These are phyloP conservation scores for Nannobrachium achirus DNA, from an alignment of 2,113 vertebrate genomes.

Conservation along the genomic window DNA sequence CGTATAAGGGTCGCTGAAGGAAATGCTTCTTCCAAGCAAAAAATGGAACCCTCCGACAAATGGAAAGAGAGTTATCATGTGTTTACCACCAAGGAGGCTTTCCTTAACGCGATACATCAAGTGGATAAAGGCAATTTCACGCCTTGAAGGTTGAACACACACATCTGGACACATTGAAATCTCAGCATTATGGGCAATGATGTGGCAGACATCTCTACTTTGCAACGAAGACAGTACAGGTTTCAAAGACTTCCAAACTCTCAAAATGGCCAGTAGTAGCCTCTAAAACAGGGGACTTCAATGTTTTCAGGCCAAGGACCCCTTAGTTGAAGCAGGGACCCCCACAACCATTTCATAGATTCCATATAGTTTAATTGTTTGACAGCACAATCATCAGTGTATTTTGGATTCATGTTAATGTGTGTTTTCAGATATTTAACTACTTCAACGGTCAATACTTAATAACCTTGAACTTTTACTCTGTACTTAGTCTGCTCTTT, in stretches of 20 bases:
- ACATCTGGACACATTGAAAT: constrained; percentile 26
- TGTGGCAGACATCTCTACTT: constrained; percentile 61
- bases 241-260: constrained; percentile 69
- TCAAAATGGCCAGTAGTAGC: constrained; percentile 65
- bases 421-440: too few species aligned
- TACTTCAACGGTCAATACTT: too few species aligned
- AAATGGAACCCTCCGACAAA: too few species aligned
- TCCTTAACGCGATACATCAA: neutral
- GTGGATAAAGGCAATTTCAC: neutral
- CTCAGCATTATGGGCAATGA: constrained; percentile 67
- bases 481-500: too few species aligned
- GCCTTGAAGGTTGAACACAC: constrained; percentile 13
- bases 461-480: too few species aligned
- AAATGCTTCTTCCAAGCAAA: neutral
- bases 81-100: neutral
- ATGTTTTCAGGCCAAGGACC: too few species aligned
- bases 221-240: constrained; percentile 67
- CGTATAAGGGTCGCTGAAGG: neutral
- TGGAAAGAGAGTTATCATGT: too few species aligned
- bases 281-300: neutral
- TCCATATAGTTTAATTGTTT: too few species aligned
- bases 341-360: too few species aligned
- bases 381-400: too few species aligned
- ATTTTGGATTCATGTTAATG: too few species aligned
- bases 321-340: too few species aligned